Evolutionary conservation across 2,797 vertebrate species (phyloP).

Genomic region (Sebastes aleutianus): DNA sequence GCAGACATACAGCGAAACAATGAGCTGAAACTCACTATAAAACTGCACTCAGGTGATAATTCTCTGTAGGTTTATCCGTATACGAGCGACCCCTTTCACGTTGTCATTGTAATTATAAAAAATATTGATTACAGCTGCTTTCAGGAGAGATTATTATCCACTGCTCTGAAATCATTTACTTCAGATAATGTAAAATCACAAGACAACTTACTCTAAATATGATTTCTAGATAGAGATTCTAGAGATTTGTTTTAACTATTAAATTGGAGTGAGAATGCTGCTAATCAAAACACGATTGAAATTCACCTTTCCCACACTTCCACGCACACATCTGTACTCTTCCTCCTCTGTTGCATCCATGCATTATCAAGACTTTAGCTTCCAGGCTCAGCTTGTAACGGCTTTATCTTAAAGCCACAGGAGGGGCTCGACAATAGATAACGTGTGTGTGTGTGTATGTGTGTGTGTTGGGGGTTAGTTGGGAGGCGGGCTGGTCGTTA

Average conservation of each 20-base stretch:
- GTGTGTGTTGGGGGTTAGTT: background rate
- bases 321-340: background rate
- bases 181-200: too few species aligned
- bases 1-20: background rate
- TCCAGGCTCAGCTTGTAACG: constrained; percentile 20
- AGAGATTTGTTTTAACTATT: background rate
- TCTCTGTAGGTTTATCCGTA: too few species aligned
- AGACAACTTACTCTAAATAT: background rate
- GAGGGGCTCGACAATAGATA: constrained; percentile 40
- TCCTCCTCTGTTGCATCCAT: constrained; percentile 20
- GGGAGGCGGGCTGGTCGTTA: constrained; percentile 50
- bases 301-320: background rate
- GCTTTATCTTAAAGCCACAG: constrained; percentile 61
- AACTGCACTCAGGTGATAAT: background rate
- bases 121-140: background rate
- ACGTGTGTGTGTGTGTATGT: constrained; percentile 16
- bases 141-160: background rate
- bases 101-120: background rate
- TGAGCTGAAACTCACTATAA: background rate
- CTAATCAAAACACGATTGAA: background rate
- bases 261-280: background rate
- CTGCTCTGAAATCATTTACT: too few species aligned
- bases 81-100: background rate
- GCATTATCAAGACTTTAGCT: constrained; percentile 43
- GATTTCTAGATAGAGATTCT: background rate